phyloP scores from a whole-genome alignment of 2,797 vertebrate species.

The Malurus splendens region DNA sequence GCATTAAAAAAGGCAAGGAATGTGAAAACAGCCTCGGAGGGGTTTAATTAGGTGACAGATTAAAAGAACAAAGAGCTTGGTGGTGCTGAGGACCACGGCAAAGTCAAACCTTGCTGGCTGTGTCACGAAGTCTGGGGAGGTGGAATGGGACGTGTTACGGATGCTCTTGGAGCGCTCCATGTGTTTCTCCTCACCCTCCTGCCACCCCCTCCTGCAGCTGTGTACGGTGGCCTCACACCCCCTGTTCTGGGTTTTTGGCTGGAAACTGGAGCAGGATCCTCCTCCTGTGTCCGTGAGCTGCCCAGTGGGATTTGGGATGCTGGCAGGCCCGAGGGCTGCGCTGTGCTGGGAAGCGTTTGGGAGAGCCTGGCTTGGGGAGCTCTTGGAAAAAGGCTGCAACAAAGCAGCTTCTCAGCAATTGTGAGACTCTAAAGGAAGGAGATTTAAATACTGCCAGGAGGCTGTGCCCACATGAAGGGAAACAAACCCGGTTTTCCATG shows the following conservation, averaged over 20 bases:
- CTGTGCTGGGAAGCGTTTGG: not conserved
- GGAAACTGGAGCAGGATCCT: fast-evolving
- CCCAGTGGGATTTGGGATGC: not conserved
- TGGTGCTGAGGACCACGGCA: not conserved
- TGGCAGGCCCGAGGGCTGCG: fast-evolving
- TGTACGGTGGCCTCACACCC: fast-evolving
- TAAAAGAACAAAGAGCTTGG: not conserved
- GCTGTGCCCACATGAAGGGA: not conserved
- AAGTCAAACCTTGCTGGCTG: not conserved
- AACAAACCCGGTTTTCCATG: not conserved
- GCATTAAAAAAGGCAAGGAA: not conserved
- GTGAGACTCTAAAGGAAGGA: not conserved
- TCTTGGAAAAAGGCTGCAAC: not conserved
- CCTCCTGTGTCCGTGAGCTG: fast-evolving
- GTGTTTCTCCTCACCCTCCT: fast-evolving
- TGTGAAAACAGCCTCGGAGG: not conserved
- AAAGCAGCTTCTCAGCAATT: not conserved
- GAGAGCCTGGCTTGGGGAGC: not conserved
- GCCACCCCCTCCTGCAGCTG: not conserved
- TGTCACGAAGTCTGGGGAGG: not conserved
- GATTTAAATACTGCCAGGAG: not conserved
- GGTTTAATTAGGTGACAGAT: not conserved
- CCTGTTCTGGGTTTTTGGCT: fast-evolving
- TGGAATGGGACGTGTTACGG: not conserved
- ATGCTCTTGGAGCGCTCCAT: not conserved